Base-by-base conservation (phyloP, 2,797 vertebrate genomes). In the Neopelma chrysocephalum region DNA sequence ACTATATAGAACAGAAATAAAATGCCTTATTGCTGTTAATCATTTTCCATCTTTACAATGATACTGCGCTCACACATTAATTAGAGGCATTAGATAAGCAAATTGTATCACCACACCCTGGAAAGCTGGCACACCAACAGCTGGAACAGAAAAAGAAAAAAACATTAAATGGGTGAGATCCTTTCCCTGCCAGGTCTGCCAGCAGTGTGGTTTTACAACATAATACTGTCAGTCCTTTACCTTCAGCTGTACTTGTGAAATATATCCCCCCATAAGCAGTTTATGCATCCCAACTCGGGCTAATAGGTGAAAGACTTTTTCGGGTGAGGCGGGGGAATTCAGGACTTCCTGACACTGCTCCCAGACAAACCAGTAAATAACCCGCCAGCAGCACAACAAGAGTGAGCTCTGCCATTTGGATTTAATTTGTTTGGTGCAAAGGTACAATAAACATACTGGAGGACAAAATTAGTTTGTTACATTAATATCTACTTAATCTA, bases 51-150 rank as follows among this genome's bases (percentile, higher is more conserved):
- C 57, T 75, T 60, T 29, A 60, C 71, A 79, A 77, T 0, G 6
- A 87, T 57, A 31, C 43, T n/a, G 56, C 0, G 0, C n/a, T 87
- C 48, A 31, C 20, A 40, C 69, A 73, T 95, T 88, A 84, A 93
- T 94, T 79, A 84, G 47, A 68, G 92, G 77, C 75, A 94, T 92
- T 89, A 95, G 69, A 75, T 89, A 91, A 87, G 93, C 72, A 93
- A 87, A 94, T 69, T 89, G 73, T 54, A 89, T 78, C 82, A 82
- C 4, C 1, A 45, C 9, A 8, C 82, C 83, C 70, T 50, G 86
- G 62, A 91, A 96, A 31, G 27, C 50, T 85, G 76, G 65, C 69
- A 86, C 34, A 60, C 54, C 69, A 82, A 82, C 56, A 89, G 53
- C 66, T 73, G n/a, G 56, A 64, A 90, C 20, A 82, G 16, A 18